Evolutionary conservation across 2,888 invertebrate genomes (phyloP).

Genomic region (Machimus rusticus): DNA sequence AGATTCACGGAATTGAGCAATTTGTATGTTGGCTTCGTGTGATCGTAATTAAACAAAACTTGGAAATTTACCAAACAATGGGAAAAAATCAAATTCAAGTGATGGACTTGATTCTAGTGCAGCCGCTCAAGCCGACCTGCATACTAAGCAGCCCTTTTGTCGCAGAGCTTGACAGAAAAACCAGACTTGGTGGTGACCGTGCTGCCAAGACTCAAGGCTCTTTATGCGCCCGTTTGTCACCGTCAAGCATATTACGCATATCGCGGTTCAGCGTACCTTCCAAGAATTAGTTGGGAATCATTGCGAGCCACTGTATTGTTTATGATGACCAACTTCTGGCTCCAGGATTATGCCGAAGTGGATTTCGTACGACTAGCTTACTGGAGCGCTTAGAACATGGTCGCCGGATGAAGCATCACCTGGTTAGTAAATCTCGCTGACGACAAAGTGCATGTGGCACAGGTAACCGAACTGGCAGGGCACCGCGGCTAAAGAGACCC

Average conservation of each 20-base stretch:
- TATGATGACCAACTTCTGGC: not conserved
- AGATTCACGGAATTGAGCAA: not conserved
- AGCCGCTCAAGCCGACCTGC: not conserved
- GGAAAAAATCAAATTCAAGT: slow-evolving; percentile 4
- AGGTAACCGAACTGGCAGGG: not conserved
- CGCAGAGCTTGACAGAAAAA: not conserved
- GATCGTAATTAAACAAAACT: slow-evolving; percentile 40
- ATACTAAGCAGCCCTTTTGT: slow-evolving; percentile 19
- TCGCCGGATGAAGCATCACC: slow-evolving; percentile 1
- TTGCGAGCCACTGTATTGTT: not conserved
- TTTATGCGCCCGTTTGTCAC: not conserved
- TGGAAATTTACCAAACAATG: slow-evolving; percentile 1
- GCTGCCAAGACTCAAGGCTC: not conserved
- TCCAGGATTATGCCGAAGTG: not conserved
- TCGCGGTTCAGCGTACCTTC: slow-evolving; percentile 14
- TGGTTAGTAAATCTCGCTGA: slow-evolving; percentile 14
- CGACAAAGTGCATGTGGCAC: slow-evolving; percentile 2
- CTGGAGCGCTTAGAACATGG: not conserved
- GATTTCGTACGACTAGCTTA: not conserved
- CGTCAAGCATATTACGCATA: slow-evolving; percentile 7
- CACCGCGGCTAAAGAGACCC: not conserved
- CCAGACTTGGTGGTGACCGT: slow-evolving; percentile 1
- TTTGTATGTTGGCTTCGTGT: slow-evolving; percentile 36
- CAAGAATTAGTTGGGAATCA: not conserved
- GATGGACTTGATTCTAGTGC: not conserved